Percentiles rank a stretch among this genome's conserved stretches.
These are phyloP conservation scores for Lepilemur ruficaudatus DNA, from an alignment of 2,797 vertebrate species.

Conservation along the genomic window DNA sequence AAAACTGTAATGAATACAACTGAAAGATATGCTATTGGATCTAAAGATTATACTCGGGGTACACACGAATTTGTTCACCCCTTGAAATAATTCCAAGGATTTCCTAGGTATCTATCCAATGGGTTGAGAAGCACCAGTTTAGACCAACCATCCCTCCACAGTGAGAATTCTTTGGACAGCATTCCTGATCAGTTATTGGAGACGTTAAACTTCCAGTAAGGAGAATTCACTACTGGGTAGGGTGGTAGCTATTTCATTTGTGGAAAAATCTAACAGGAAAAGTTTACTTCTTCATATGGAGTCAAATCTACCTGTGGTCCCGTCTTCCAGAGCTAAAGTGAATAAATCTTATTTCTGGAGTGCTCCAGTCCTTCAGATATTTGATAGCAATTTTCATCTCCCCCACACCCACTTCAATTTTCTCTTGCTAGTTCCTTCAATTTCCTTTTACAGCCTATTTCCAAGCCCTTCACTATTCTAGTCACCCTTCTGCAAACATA, in stretches of 20 bases:
- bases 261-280: background rate
- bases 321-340: background rate
- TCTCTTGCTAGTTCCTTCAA: background rate
- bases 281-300: background rate
- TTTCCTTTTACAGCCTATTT: background rate
- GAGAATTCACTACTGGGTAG: background rate
- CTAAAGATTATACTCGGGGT: background rate
- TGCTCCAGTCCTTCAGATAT: background rate
- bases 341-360: conserved; percentile 4
- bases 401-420: background rate
- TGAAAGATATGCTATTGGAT: background rate
- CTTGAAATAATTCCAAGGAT: background rate
- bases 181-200: background rate
- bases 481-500: background rate
- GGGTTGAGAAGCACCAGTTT: background rate
- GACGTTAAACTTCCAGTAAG: background rate
- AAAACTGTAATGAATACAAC: background rate
- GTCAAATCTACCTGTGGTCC: background rate
- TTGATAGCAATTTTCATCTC: background rate
- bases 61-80: background rate
- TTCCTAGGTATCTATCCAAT: background rate
- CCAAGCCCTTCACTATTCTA: background rate
- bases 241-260: background rate
- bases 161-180: background rate
- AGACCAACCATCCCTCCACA: background rate